Conservation (phyloP, 2,888 invertebrate genomes). For the Euspilapteryx auroguttella region DNA sequence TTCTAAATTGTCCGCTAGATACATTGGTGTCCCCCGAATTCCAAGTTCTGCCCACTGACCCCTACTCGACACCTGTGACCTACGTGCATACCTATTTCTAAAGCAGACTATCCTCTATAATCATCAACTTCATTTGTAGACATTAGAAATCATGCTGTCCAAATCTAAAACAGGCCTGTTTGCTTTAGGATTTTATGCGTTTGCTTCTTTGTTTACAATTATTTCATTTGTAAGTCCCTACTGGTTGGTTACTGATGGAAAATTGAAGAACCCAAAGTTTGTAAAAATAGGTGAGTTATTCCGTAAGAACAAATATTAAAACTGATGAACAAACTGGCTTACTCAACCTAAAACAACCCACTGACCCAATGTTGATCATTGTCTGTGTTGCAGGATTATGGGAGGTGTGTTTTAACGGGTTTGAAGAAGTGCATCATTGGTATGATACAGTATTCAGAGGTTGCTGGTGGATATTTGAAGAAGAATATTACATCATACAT, state of each 20-base stretch:
- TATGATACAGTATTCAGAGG: constrained; percentile 84
- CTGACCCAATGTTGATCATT: too few relatives aligned
- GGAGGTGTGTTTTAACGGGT: constrained; percentile 91
- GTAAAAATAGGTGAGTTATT: constrained; percentile 70
- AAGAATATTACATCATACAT: constrained; percentile 93
- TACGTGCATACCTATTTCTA: too few relatives aligned
- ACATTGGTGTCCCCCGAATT: too few relatives aligned
- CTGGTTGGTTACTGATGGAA: constrained; percentile 85
- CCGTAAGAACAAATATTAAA: background rate
- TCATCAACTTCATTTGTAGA: too few relatives aligned
- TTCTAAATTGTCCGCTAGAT: too few relatives aligned
- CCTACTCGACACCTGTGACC: too few relatives aligned
- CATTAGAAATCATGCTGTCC: too few relatives aligned
- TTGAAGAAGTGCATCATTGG: constrained; percentile 82
- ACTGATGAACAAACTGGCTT: too few relatives aligned
- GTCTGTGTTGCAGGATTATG: constrained; percentile 87
- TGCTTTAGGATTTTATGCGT: constrained; percentile 66
- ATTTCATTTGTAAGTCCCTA: constrained; percentile 85
- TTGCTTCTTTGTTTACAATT: constrained; percentile 72
- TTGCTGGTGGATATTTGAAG: constrained; percentile 98
- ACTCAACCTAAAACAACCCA: too few relatives aligned
- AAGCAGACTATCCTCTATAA: too few relatives aligned
- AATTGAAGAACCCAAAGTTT: constrained; percentile 76
- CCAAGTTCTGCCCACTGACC: too few relatives aligned
- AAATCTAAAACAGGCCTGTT: constrained; percentile 68